Conservation (phyloP, 2,797 vertebrate genomes). For the Pangasius macronema region DNA sequence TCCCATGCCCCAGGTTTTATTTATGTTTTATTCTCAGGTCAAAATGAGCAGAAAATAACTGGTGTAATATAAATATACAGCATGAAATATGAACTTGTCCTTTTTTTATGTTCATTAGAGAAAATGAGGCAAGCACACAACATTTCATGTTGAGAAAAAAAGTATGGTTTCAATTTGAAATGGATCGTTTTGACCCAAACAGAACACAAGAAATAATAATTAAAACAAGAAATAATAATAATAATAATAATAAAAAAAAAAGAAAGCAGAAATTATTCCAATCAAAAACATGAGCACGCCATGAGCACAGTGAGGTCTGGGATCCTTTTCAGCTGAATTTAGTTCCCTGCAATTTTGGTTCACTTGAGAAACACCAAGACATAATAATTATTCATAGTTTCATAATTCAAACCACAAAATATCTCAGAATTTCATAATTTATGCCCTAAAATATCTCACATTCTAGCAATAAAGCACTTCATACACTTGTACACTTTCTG, state of each 20-base stretch:
- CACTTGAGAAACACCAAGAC: background rate
- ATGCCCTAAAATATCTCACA: background rate
- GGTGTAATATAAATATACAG: background rate
- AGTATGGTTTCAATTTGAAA: background rate
- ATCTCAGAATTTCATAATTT: background rate
- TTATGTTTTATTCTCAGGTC: background rate
- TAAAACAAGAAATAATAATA: background rate
- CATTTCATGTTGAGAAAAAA: background rate
- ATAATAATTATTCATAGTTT: background rate
- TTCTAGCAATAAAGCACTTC: background rate
- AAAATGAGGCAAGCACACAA: background rate
- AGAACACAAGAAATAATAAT: too few relatives aligned
- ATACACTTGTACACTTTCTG: background rate
- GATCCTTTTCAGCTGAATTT: background rate
- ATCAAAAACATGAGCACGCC: background rate
- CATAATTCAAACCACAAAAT: background rate
- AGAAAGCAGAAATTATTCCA: background rate
- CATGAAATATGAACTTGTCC: background rate
- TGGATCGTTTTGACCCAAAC: background rate
- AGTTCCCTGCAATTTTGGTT: background rate
- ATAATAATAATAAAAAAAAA: background rate
- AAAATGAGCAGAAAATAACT: background rate
- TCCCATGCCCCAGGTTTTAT: background rate
- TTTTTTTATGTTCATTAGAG: background rate
- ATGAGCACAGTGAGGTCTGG: background rate